Evolutionary conservation across 2,888 invertebrate species (phyloP), one percentile per base, ranked within the genome.

Genomic region (Patella ulyssiponensis): DNA sequence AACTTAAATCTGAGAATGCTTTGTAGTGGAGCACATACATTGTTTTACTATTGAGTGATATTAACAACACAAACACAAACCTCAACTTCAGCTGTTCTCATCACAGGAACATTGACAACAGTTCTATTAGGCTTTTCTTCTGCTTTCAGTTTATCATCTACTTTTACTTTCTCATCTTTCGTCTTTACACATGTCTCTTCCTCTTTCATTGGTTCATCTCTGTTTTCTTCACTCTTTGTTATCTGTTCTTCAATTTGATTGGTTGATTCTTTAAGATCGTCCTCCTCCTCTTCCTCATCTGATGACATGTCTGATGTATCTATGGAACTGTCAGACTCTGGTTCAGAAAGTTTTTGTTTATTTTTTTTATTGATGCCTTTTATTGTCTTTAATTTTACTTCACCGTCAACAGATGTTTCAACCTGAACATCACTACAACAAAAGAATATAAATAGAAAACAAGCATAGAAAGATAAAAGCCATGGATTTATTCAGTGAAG

Each of bases 221-320:
- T 56, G 2, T 79, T 44, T 71, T 54, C 51, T 53, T 56, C 51
- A 71, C 15, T 12, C 17, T 15, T 23, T 14, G 51, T 52, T 7
- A n/a, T 27, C 23, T 17, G 70, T 53, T 76, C 73, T 15, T 77
- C 73, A 33, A 75, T 77, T 14, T 78, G 33, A 51, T 71, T 70
- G 44, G 44, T 44, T 23, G 20, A 70, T 23, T 70, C 74, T 51
- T 73, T 52, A 69, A 75, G 52, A 3, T 83, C 78, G 20, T 80
- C 82, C 27, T 83, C 82, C 14, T 86, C 84, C 58, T 84, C 80
- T 53, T 90, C 88, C 54, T 88, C 86, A 78, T 88, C 87, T 27
- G 86, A 84, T 12, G 89, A 88, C 81, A 90, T 88, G 64, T 88
- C 88, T 15, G 88, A 86, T 69, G 88, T 90, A 76, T 88, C 84